Percentiles rank a stretch among this genome's conserved stretches.
phyloP scores from a whole-genome alignment of 2,113 vertebrate genomes.

The Oryzias curvinotus region DNA sequence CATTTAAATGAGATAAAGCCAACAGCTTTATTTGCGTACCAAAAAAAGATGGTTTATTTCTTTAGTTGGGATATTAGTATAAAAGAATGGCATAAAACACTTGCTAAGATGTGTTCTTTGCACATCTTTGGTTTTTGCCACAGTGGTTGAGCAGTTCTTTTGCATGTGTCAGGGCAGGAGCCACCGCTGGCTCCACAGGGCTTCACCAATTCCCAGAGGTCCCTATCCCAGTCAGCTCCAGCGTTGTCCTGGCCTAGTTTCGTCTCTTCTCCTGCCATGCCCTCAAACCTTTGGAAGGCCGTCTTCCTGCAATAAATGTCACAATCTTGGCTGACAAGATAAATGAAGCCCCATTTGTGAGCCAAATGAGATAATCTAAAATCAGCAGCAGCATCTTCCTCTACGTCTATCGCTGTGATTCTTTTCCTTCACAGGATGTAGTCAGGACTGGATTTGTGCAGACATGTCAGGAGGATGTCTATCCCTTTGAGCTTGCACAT shows the following conservation, averaged over 20 bases:
- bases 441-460: slow-evolving; percentile 25
- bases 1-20: slow-evolving; percentile 9
- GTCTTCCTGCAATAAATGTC: slow-evolving; percentile 75
- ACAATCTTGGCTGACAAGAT: slow-evolving; percentile 56
- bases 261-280: slow-evolving; percentile 58
- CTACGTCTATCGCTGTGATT: slow-evolving; percentile 41
- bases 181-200: slow-evolving; percentile 53
- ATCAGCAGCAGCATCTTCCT: slow-evolving; percentile 50
- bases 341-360: slow-evolving; percentile 46
- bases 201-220: slow-evolving; percentile 64
- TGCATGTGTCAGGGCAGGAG: slow-evolving; percentile 34
- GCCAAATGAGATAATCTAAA: slow-evolving; percentile 67
- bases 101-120: background rate
- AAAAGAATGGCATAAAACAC: background rate
- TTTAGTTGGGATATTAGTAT: background rate
- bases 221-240: slow-evolving; percentile 36
- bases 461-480: slow-evolving; percentile 22
- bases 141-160: slow-evolving; percentile 24
- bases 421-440: slow-evolving; percentile 20
- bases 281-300: slow-evolving; percentile 74
- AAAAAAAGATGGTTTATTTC: background rate
- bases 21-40: background rate
- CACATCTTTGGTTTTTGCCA: slow-evolving; percentile 13
- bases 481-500: slow-evolving; percentile 2
- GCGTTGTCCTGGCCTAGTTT: slow-evolving; percentile 43